Base-by-base conservation (phyloP, 2,797 vertebrate genomes). In the Manis pentadactyla region DNA sequence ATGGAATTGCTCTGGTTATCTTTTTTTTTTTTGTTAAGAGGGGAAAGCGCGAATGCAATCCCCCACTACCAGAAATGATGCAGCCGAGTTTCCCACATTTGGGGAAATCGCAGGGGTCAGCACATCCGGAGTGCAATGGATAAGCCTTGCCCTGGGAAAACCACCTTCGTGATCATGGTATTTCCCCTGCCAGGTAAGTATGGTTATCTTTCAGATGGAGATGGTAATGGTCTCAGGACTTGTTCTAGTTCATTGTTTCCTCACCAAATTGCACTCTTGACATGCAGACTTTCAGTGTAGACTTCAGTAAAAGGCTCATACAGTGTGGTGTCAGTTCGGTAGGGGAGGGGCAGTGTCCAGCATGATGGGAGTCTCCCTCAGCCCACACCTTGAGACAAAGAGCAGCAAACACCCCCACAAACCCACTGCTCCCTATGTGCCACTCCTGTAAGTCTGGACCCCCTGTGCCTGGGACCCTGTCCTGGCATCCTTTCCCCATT, bases 401-500 rank as follows among this genome's bases (percentile, higher is more conserved):
- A 51, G 19, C 34, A 10, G 11, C 6, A 46, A 59, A 39, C 5
- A 8, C 23, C 17, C 18, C 14, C 2, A 37, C 5, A 18, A 1
- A 8, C 27, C 39, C 13, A 5, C 13, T 37, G 13, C n/a, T 51
- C 57, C 18, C 57, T n/a, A 37, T 18, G 9, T 49, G 31, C 4
- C 0, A 0, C 12, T 61, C 17, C 12, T 15, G 7, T 29, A 8
- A 49, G 61, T 82, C 17, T 15, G 18, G 31, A 13, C 6, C 5
- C 2, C 53, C 1, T 12, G 7, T 29, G 42, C 15, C 14, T 29
- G 17, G 25, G 59, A 64, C 59, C 75, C 49, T 46, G 29, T 17
- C 23, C 49, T 8, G 21, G 0, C 3, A 4, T 34, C 29, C 59
- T 46, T 27, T 8, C 23, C 49, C 23, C 55, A 51, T 61, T 51